Evolutionary conservation across 2,888 invertebrate species (phyloP), one percentile per base, ranked within the genome.

Genomic region (Scaptomyza polygonia): DNA sequence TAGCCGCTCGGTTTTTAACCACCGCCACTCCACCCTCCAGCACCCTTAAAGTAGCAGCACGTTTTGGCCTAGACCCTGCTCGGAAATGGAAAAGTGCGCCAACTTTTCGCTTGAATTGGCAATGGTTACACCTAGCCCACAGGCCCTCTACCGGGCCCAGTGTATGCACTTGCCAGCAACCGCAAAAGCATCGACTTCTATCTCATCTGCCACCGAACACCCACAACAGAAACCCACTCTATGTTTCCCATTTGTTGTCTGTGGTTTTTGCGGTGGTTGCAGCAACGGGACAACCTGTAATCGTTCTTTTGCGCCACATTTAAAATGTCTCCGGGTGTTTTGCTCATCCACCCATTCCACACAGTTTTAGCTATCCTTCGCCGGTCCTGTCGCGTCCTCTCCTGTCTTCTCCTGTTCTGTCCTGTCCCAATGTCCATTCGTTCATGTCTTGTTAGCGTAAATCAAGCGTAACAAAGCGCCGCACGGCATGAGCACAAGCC

Each of bases 391-490:
- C 14, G 2, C 9, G n/a, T 21, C 14, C 3, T 2, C 2, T 14
- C 12, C n/a, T 11, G n/a, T 47, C 51, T 21, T 9, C 8, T 9
- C 5, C 40, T 49, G 12, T 51, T n/a, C 18, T n/a, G 43, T 14
- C 16, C 59, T 64, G 56, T 71, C 72, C 52, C 66, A 58, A 63
- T 80, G 88, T 85, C 84, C 88, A 87, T 85, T 86, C 86, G 88
- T 87, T 87, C 72, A 86, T 83, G 88, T 86, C 84, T 85, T 84
- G 84, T 84, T 88, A 88, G 78, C 88, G 84, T 84, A 84, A 84
- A 84, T 84, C 84, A 84, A 84, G 84, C 88, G 88, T 76, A 86
- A 85, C 86, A 85, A 84, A 85, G 87, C 84, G 77, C 63, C 71
- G 69, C 83, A 72, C 55, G 14, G 64, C 82, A 66, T 65, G 68